Evolutionary conservation across 1,140 invertebrate genomes (phyloP).

Genomic region (Drosophila burlai): DNA sequence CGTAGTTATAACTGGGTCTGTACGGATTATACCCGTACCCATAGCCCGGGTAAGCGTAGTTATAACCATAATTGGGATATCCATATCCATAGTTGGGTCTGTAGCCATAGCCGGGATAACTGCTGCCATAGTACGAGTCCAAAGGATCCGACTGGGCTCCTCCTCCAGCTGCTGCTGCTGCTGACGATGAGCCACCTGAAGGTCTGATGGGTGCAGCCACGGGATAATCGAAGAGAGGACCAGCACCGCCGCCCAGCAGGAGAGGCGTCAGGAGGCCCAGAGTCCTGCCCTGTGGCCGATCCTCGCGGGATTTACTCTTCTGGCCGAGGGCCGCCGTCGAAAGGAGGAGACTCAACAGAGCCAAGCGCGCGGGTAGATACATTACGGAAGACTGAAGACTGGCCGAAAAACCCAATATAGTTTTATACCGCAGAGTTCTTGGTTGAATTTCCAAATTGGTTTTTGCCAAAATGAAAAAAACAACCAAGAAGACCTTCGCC

Average conservation of each 20-base stretch:
- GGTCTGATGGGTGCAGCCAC: slow-evolving; percentile 27
- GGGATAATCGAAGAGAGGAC: slow-evolving; percentile 54
- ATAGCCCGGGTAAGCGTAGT: slow-evolving; percentile 57
- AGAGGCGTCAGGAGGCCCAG: slow-evolving; percentile 68
- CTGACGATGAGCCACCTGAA: background rate
- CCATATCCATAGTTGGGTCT: slow-evolving; percentile 56
- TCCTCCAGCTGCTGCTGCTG: slow-evolving; percentile 18
- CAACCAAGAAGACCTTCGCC: slow-evolving; percentile 66
- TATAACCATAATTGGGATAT: slow-evolving; percentile 46
- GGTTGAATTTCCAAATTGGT: slow-evolving; percentile 61
- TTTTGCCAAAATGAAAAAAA: slow-evolving; percentile 28
- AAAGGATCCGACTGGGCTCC: slow-evolving; percentile 60
- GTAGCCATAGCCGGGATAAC: slow-evolving; percentile 45
- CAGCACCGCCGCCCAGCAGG: slow-evolving; percentile 37
- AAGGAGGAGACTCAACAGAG: slow-evolving; percentile 46
- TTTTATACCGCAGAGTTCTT: slow-evolving; percentile 73
- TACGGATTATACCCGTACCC: slow-evolving; percentile 42
- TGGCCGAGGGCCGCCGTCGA: slow-evolving; percentile 20
- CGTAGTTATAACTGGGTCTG: slow-evolving; percentile 47
- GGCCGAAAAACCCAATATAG: slow-evolving; percentile 28
- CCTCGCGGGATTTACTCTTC: slow-evolving; percentile 20
- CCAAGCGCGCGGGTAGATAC: slow-evolving; percentile 43
- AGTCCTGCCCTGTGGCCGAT: slow-evolving; percentile 60
- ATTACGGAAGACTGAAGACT: slow-evolving; percentile 61
- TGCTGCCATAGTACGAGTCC: slow-evolving; percentile 54